Base-by-base conservation (phyloP, 2,888 invertebrate genomes). In the Mythimna loreyi region DNA sequence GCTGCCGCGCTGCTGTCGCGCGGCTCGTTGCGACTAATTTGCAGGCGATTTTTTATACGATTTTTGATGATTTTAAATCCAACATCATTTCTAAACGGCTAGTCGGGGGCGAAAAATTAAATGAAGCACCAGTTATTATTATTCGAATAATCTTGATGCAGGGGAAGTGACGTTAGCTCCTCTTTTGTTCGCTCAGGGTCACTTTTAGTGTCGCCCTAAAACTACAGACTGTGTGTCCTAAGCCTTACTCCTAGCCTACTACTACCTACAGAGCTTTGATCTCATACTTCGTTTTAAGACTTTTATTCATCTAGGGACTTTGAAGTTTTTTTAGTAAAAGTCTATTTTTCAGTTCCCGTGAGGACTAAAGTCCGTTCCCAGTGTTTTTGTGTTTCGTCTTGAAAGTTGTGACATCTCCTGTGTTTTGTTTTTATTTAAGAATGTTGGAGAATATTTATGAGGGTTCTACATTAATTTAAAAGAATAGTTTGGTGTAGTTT, bases 301-400 rank as follows among this genome's bases (percentile, higher is more conserved):
- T 70, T 80, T 61, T 72, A 67, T 64, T 59, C 72, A 59, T 47
- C 73, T 11, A 64, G 80, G 66, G 77, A 71, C 36, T 60, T 58
- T 49, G 25, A 67, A 75, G 59, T 72, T 80, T 80, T 75, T 67
- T 73, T 52, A 30, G 57, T 45, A 62, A 50, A 73, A 74, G 50
- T 79, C 72, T 82, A 67, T 62, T 57, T n/a, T 64, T 69, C 40
- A 23, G 30, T 49, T 69, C 80, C 66, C 67, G 8, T 11, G 61
- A 45, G 65, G 43, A 56, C 21, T 23, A 40, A n/a, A 61, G 45
- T 40, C 59, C n/a, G n/a, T 19, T 21, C 16, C 21, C 47, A 74
- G 50, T 43, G 36, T 50, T 70, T 66, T 76, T 63, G 33, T 53
- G 23, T 33, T 50, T 36, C 23, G 30, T 64, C 43, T 60, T 7